phyloP scores from a whole-genome alignment of 2,888 invertebrate species.

The Nezara viridula region DNA sequence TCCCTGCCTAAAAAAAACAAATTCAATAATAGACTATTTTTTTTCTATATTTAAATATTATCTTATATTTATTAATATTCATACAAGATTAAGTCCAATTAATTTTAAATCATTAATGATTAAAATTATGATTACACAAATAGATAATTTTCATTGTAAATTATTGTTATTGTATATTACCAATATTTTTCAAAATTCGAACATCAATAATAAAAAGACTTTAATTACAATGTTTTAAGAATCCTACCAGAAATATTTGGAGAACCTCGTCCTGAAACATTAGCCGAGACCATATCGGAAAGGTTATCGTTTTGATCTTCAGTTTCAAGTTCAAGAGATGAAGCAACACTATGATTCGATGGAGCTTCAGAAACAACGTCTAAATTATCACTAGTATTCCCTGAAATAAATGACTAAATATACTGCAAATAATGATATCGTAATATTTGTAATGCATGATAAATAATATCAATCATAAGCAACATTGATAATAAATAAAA shows the following conservation, averaged over 20 bases:
- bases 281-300: conserved; percentile 97
- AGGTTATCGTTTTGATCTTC: conserved; percentile 89
- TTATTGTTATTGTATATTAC: too few species aligned
- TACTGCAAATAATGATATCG: background rate
- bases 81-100: background rate
- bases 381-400: conserved; percentile 92
- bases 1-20: conserved; percentile 79
- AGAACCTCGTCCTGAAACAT: conserved; percentile 79
- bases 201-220: background rate
- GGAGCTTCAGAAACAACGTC: conserved; percentile 97
- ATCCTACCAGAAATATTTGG: conserved; percentile 88
- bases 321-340: conserved; percentile 88
- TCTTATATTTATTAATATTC: background rate
- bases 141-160: background rate
- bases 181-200: background rate
- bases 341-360: conserved; percentile 94
- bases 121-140: background rate
- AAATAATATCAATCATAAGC: background rate
- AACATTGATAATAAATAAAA: background rate
- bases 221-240: too few species aligned
- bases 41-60: background rate
- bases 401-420: conserved; percentile 61
- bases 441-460: background rate
- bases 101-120: too few species aligned
- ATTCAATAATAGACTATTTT: background rate